These are phyloP conservation scores for Colletes collaris DNA, from an alignment of 2,888 invertebrate species.

Conservation along the genomic window DNA sequence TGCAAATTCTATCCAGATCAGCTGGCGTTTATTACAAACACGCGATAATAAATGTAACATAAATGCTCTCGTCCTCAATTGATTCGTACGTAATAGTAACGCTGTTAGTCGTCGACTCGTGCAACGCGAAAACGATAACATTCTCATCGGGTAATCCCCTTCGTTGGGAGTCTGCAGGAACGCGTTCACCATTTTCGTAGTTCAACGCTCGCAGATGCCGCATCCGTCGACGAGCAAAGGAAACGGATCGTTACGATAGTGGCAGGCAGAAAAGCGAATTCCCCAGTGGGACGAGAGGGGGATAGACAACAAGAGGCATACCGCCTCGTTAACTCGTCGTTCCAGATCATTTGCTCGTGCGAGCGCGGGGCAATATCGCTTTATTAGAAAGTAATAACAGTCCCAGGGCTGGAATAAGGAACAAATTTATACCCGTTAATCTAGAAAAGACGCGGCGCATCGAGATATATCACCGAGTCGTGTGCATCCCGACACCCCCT, in stretches of 20 bases:
- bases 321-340: constrained; percentile 74
- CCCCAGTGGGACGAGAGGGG: constrained; percentile 36
- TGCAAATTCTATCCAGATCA: too few species aligned
- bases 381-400: constrained; percentile 77
- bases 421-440: constrained; percentile 66
- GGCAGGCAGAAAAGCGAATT: constrained; percentile 46
- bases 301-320: constrained; percentile 59
- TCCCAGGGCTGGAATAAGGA: constrained; percentile 62
- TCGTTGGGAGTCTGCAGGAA: neutral
- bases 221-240: constrained; percentile 56
- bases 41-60: too few species aligned
- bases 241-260: constrained; percentile 65
- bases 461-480: constrained; percentile 63
- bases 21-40: too few species aligned
- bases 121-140: too few species aligned
- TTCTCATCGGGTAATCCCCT: neutral
- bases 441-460: constrained; percentile 53
- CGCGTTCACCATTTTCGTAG: constrained; percentile 23
- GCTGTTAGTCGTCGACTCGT: too few species aligned
- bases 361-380: constrained; percentile 71
- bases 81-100: too few species aligned
- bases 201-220: constrained; percentile 24
- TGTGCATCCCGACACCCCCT: constrained; percentile 43
- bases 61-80: too few species aligned
- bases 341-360: constrained; percentile 73